Base-by-base conservation (phyloP, 92 coral and sea anemone genomes). In the Epizoanthus stellaris region DNA sequence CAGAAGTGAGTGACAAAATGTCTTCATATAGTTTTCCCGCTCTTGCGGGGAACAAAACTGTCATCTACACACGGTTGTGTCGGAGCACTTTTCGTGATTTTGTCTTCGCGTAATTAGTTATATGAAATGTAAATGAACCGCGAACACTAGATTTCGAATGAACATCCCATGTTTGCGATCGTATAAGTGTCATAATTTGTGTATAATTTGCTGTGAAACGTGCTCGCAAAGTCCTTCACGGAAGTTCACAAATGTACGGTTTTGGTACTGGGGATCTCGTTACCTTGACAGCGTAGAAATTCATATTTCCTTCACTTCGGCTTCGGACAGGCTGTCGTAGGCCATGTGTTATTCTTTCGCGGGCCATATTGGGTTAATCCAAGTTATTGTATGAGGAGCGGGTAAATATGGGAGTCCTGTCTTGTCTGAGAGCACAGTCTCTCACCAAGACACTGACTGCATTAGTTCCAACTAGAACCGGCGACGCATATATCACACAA, bases 221-320 rank as follows among this genome's bases (percentile, higher is more conserved):
- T 67, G 20, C 40, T 76, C 82, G 40, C 3, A 34, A 8, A 10
- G 20, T 60, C 60, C 56, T 52, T 52, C 56, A 52, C 56, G 12
- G 56, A 52, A 9, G 12, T 2, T 9, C 56, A 52, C 36, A 56
- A 52, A 3, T 13, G 67, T 64, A 5, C 20, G 49, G 13, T 6
- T 20, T 42, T 38, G 43, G 16, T 3, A 16, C 54, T 4, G 38
- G 6, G 57, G 11, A 19, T 61, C 3, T 6, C 13, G 71, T 49
- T 40, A 79, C 83, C 83, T 79, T 79, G 2, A 79, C 83, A 39
- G 83, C 64, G 58, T 43, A 21, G 45, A 42, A 45, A 21, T 43
- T 63, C 21, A 79, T 79, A 20, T 79, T 79, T 63, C 83, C 83
- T 19, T 79, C 83, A 21, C 83, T 79, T 20, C 60, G 43, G 61